phyloP scores from a whole-genome alignment of 2,888 invertebrate species.

The Myopa tessellatipennis region DNA sequence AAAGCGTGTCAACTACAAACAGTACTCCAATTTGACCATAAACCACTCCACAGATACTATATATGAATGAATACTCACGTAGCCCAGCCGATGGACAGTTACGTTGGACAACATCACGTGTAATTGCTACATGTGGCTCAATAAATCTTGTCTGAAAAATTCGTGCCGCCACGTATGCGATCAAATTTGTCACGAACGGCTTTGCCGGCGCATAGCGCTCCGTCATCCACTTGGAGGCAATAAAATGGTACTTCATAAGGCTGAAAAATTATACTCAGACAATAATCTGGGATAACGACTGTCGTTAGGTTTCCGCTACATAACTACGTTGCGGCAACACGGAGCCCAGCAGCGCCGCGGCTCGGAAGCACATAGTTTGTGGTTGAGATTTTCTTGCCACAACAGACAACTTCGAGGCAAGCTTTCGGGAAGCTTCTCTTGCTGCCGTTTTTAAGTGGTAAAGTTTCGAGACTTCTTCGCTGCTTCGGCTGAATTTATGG shows the following conservation, averaged over 20 bases:
- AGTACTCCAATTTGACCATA: too few relatives aligned
- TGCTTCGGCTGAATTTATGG: background rate
- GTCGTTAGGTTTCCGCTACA: conserved; percentile 3
- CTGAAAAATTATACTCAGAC: conserved; percentile 3
- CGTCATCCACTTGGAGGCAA: conserved; percentile 9
- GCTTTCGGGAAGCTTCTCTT: background rate
- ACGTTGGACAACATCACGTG: background rate
- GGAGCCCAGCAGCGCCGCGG: background rate
- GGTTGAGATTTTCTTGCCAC: conserved; percentile 8
- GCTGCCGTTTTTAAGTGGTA: conserved; percentile 2
- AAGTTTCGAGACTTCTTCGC: conserved; percentile 13
- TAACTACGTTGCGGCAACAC: background rate
- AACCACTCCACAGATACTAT: too few relatives aligned
- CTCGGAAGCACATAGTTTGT: background rate
- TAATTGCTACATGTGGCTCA: background rate
- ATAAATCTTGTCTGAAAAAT: background rate
- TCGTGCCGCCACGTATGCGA: conserved; percentile 4
- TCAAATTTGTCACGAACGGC: conserved; percentile 13
- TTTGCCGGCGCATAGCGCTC: background rate
- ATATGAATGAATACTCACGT: too few relatives aligned
- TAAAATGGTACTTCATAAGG: conserved; percentile 7
- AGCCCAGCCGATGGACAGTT: background rate
- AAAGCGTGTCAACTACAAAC: too few relatives aligned
- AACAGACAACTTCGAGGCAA: conserved; percentile 1
- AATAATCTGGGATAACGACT: conserved; percentile 22